Percentiles rank a stretch among this genome's conserved stretches.
These are phyloP conservation scores for honey bee (Apis mellifera) DNA, from an alignment of 1,140 invertebrate species.

Conservation along the genomic window Amel_HAv3.1 CM009943.2:7773501-7774000, in stretches of 20 bases:
- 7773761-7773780: constrained; percentile 67
- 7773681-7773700: constrained; percentile 37
- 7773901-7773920: constrained; percentile 81
- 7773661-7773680: constrained; percentile 51
- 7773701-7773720: not conserved
- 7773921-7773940: constrained; percentile 81
- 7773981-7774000: constrained; percentile 82
- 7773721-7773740: not conserved
- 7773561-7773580: not conserved
- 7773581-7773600: not conserved
- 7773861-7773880: constrained; percentile 64
- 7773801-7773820: constrained; percentile 72
- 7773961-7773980: constrained; percentile 81
- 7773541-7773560: not conserved
- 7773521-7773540: too few species aligned
- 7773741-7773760: constrained; percentile 4
- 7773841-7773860: constrained; percentile 68
- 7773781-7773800: constrained; percentile 71
- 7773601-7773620: constrained; percentile 30
- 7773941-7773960: constrained; percentile 81
- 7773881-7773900: constrained; percentile 80
- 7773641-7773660: not conserved
- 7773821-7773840: constrained; percentile 69
- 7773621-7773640: not conserved
- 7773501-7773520: too few species aligned